A percentile compares a stretch with the other conserved stretches of the same genome.
Conservation (phyloP, 1,140 invertebrate species). For the Drosophila sucinea region DNA sequence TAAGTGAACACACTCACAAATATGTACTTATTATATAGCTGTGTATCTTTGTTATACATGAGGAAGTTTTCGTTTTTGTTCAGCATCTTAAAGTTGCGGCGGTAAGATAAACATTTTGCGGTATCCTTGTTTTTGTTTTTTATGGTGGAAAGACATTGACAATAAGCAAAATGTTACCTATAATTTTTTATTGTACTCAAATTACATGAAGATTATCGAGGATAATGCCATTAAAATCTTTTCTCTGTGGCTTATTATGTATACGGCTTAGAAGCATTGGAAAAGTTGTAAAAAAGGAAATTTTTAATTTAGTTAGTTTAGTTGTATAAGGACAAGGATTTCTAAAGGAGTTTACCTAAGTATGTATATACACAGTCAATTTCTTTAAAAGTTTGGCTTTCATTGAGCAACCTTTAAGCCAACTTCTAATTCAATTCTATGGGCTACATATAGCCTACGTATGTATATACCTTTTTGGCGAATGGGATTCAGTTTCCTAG, state of each 20-base stretch:
- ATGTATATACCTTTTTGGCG: no score
- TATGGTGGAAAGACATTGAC: slow-evolving; percentile 33
- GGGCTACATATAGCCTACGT: no score
- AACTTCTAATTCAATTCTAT: no score
- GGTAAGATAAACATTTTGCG: slow-evolving; percentile 43
- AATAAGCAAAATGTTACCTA: background rate
- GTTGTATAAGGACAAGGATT: no score
- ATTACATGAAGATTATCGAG: slow-evolving; percentile 7
- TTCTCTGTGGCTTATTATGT: background rate
- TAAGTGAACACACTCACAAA: slow-evolving; percentile 1
- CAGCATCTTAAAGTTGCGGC: slow-evolving; percentile 28
- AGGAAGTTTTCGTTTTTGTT: slow-evolving; percentile 30
- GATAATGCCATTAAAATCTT: background rate
- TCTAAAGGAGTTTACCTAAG: no score
- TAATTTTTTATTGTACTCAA: slow-evolving; percentile 5
- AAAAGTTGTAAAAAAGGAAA: background rate
- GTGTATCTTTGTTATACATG: slow-evolving; percentile 18
- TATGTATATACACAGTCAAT: no score
- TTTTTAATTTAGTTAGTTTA: no score
- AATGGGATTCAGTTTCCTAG: no score
- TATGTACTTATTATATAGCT: background rate
- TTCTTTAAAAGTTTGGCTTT: no score
- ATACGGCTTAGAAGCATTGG: background rate
- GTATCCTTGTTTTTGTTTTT: slow-evolving; percentile 11
- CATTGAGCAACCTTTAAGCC: no score